Conservation (phyloP, 2,797 vertebrate species). For the Euthynnus affinis region DNA sequence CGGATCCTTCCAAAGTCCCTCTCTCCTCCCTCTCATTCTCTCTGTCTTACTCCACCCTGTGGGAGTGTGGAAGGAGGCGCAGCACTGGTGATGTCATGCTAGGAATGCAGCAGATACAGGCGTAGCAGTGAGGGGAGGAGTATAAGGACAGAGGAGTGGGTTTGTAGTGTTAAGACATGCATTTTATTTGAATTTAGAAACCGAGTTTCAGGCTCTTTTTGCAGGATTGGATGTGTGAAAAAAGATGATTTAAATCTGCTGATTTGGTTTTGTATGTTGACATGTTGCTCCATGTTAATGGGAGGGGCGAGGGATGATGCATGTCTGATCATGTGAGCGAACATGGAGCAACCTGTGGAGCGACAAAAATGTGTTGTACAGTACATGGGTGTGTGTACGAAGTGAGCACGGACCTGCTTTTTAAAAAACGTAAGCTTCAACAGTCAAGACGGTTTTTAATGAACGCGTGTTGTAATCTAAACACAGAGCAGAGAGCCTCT, state of each 20-base stretch:
- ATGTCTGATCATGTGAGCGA: constrained; percentile 81
- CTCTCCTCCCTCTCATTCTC: constrained; percentile 71
- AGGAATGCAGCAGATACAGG: constrained; percentile 87
- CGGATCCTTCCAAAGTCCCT: constrained; percentile 62
- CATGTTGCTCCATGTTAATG: constrained; percentile 39
- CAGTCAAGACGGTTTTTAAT: constrained; percentile 45
- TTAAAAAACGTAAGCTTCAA: not conserved
- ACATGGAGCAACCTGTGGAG: constrained; percentile 68
- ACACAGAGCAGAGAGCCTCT: constrained; percentile 53
- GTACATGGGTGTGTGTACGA: constrained; percentile 55
- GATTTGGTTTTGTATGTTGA: constrained; percentile 24
- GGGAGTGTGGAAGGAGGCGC: constrained; percentile 82
- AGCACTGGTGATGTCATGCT: constrained; percentile 84
- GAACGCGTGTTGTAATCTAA: constrained; percentile 65
- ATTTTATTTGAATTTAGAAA: not conserved
- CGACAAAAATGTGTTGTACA: constrained; percentile 66
- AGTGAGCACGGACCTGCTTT: not conserved
- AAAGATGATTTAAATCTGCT: not conserved
- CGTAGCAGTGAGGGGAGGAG: constrained; percentile 71
- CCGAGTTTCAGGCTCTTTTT: not conserved
- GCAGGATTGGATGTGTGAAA: constrained; percentile 11
- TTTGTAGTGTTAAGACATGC: constrained; percentile 36
- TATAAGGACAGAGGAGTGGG: constrained; percentile 46
- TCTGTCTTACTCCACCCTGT: constrained; percentile 81
- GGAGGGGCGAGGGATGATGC: constrained; percentile 65